phyloP scores from a whole-genome alignment of 1,140 invertebrate genomes.

The Dinothrombium tinctorium region DNA sequence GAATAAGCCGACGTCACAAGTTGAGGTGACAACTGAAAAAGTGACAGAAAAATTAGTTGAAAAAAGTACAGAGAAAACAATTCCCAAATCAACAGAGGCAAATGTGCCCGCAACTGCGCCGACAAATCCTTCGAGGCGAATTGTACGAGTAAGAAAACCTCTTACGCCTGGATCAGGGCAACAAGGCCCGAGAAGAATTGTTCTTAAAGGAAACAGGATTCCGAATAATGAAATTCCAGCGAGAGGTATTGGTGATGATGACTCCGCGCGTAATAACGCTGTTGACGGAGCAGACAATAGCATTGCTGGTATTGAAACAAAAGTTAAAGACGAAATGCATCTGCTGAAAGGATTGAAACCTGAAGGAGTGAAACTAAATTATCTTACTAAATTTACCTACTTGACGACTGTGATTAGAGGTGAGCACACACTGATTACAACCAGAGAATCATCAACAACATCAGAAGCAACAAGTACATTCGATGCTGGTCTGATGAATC shows the following conservation, averaged over 20 bases:
- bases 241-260: neutral
- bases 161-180: neutral
- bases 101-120: neutral
- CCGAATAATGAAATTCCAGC: neutral
- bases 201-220: neutral
- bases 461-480: conserved; percentile 6
- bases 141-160: neutral
- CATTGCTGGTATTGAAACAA: neutral
- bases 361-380: conserved; percentile 7
- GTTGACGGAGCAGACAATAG: neutral
- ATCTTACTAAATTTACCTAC: conserved; percentile 13
- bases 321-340: neutral
- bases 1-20: no score
- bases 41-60: no score
- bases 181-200: neutral
- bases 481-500: conserved; percentile 8
- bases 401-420: conserved; percentile 13
- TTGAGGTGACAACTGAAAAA: no score
- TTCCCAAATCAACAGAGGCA: neutral
- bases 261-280: conserved; percentile 1
- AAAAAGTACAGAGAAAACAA: no score
- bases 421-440: conserved; percentile 9
- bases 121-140: neutral
- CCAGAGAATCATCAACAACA: conserved; percentile 8
- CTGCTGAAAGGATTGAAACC: neutral